phyloP scores from a whole-genome alignment of 2,113 vertebrate species.

The Platycercus adscitus region DNA sequence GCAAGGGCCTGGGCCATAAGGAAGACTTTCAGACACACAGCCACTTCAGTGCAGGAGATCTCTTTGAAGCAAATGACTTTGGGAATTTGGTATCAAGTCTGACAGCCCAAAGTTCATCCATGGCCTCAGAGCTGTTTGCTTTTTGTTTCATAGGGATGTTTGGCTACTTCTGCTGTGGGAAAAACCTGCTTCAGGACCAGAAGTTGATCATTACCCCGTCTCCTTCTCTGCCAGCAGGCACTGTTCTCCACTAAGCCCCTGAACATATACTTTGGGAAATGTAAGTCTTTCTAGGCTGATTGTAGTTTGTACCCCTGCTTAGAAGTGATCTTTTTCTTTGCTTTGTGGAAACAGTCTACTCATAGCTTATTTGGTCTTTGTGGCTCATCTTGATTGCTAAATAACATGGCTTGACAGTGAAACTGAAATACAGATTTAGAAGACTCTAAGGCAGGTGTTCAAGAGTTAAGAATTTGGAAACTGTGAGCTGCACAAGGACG shows the following conservation, averaged over 20 bases:
- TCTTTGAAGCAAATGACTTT: background rate
- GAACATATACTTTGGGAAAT: background rate
- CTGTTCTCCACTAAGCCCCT: background rate
- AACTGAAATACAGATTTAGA: background rate
- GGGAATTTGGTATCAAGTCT: background rate
- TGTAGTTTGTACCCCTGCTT: background rate
- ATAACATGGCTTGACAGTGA: background rate
- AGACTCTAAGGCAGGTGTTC: background rate
- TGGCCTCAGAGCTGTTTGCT: background rate
- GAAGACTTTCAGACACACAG: background rate
- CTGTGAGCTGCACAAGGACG: background rate
- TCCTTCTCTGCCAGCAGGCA: background rate
- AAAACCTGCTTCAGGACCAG: background rate
- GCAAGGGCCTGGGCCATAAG: background rate
- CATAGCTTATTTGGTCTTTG: background rate
- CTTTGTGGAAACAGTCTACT: background rate
- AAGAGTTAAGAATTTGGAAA: background rate
- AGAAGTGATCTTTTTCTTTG: background rate
- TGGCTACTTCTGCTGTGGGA: background rate
- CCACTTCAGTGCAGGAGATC: background rate
- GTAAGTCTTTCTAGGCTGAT: background rate
- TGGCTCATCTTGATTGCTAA: background rate
- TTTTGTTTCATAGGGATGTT: background rate
- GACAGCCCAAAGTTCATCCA: accelerated
- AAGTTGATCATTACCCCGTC: accelerated